Conservation (phyloP, 2,113 vertebrate genomes). For the Progne subis region DNA sequence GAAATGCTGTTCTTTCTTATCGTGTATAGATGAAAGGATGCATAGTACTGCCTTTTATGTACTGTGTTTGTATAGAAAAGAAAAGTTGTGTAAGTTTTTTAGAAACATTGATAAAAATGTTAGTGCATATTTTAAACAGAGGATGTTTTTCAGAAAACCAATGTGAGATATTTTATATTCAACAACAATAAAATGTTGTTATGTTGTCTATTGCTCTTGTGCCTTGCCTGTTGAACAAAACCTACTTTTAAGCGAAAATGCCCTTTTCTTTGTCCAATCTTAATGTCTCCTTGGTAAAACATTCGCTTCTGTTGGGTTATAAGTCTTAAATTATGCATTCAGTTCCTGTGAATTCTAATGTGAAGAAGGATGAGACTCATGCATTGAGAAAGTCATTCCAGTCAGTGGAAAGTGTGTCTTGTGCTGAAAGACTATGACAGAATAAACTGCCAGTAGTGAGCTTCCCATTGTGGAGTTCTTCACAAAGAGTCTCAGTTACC, state of each 20-base stretch:
- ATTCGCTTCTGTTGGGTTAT: background rate
- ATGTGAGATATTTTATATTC: background rate
- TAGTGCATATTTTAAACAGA: background rate
- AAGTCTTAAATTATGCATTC: background rate
- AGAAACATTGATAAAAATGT: background rate
- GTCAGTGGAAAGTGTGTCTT: background rate
- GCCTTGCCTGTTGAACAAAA: background rate
- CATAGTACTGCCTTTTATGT: background rate
- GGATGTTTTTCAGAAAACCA: background rate
- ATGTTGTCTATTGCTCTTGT: background rate
- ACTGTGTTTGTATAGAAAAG: background rate
- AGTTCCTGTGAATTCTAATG: background rate
- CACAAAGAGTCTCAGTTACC: background rate
- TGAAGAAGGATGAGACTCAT: background rate
- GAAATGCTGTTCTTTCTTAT: slow-evolving; percentile 23
- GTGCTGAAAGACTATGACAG: background rate
- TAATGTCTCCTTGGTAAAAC: background rate
- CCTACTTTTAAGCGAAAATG: background rate
- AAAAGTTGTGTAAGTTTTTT: background rate
- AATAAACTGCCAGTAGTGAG: background rate
- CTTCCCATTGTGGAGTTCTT: background rate
- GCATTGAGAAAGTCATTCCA: background rate
- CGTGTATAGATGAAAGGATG: background rate
- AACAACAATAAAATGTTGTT: background rate
- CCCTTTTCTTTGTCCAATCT: background rate